phyloP scores from a whole-genome alignment of 2,888 invertebrate species.

The Adelphocoris suturalis region DNA sequence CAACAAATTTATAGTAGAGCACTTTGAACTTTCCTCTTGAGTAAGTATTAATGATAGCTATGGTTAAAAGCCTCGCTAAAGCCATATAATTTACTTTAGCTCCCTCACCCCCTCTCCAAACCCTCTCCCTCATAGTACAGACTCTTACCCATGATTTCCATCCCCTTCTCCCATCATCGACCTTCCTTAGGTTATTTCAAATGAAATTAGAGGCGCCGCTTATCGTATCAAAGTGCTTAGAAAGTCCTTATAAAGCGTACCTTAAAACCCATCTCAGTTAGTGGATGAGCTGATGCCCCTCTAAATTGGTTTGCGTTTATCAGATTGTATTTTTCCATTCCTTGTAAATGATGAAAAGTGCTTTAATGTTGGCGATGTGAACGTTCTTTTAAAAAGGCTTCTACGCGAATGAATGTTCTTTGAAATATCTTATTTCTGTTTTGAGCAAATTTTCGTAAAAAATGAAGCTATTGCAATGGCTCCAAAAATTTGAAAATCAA shows the following conservation, averaged over 20 bases:
- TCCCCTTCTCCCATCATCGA: neutral
- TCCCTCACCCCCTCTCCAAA: neutral
- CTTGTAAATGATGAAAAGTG: no score
- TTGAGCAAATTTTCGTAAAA: no score
- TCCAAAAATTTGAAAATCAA: no score
- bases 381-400: no score
- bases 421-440: no score
- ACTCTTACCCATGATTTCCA: conserved; percentile 48
- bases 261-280: conserved; percentile 29
- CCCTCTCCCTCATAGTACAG: neutral
- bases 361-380: no score
- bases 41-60: conserved; percentile 65
- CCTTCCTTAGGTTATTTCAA: conserved; percentile 43
- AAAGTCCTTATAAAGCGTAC: conserved; percentile 48
- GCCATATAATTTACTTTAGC: conserved; percentile 63
- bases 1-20: conserved; percentile 65
- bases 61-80: conserved; percentile 62
- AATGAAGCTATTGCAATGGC: no score
- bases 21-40: conserved; percentile 65
- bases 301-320: neutral
- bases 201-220: conserved; percentile 45
- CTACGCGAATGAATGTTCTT: no score
- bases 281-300: neutral
- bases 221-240: conserved; percentile 54
- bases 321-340: no score